These are phyloP conservation scores for Orchesella cincta DNA, from an alignment of 1,140 invertebrate species.

Conservation along the genomic window DNA sequence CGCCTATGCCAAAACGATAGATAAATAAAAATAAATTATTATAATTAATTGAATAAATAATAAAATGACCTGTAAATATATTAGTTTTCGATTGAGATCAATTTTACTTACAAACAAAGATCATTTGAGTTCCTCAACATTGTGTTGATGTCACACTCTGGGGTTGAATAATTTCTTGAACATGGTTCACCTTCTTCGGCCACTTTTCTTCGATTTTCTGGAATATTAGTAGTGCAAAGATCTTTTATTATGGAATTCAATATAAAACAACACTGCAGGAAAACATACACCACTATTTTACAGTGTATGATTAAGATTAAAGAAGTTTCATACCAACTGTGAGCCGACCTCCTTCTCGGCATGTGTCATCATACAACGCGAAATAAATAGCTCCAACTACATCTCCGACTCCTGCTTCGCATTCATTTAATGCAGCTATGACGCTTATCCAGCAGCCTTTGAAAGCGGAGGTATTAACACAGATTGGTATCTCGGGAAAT, in stretches of 20 bases:
- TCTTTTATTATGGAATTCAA: background rate
- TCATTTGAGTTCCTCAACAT: too few relatives aligned
- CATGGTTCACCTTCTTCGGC: background rate
- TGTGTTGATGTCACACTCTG: background rate
- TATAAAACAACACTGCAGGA: too few relatives aligned
- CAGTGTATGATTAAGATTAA: background rate
- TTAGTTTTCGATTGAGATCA: too few relatives aligned
- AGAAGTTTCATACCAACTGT: slow-evolving; percentile 9
- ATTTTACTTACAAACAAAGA: too few relatives aligned
- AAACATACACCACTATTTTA: too few relatives aligned
- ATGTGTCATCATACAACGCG: slow-evolving; percentile 30
- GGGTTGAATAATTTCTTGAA: background rate
- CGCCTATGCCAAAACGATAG: background rate
- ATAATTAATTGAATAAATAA: too few relatives aligned
- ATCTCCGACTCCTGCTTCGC: slow-evolving; percentile 17
- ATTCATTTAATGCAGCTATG: slow-evolving; percentile 26
- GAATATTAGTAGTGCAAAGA: too few relatives aligned
- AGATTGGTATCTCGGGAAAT: slow-evolving; percentile 15
- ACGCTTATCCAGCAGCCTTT: slow-evolving; percentile 33
- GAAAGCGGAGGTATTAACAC: slow-evolving; percentile 1
- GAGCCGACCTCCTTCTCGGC: slow-evolving; percentile 19
- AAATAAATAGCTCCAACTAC: slow-evolving; percentile 25
- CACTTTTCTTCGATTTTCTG: background rate
- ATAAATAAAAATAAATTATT: too few relatives aligned
- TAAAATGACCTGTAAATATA: too few relatives aligned